phyloP scores from a whole-genome alignment of 2,113 vertebrate species.

The Pipa parva region DNA sequence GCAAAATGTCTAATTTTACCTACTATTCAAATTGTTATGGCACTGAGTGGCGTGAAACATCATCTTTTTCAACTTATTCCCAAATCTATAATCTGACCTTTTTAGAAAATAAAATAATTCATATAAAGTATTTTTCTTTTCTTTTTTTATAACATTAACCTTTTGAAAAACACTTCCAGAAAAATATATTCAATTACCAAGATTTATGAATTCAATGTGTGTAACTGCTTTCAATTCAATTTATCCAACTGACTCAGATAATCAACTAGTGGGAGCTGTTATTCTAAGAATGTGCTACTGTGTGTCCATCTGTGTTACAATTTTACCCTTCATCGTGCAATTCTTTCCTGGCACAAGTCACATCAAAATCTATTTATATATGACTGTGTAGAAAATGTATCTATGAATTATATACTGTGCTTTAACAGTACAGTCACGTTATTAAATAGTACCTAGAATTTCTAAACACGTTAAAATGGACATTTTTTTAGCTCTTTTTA shows the following conservation, averaged over 20 bases:
- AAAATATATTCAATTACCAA: slow-evolving; percentile 19
- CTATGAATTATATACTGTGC: too few species aligned
- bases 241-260: background rate
- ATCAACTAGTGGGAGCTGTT: background rate
- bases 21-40: slow-evolving; percentile 11
- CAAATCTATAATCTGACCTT: slow-evolving; percentile 35
- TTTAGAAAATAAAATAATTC: slow-evolving; percentile 34
- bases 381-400: too few species aligned
- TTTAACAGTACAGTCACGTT: too few species aligned
- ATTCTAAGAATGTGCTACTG: too few species aligned
- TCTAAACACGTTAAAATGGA: too few species aligned
- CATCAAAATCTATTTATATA: too few species aligned
- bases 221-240: too few species aligned
- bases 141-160: slow-evolving; percentile 31
- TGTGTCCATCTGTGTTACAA: too few species aligned
- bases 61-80: slow-evolving; percentile 10
- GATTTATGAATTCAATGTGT: background rate
- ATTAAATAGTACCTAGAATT: too few species aligned
- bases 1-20: slow-evolving; percentile 8
- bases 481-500: too few species aligned
- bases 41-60: background rate
- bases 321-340: too few species aligned
- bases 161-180: slow-evolving; percentile 30
- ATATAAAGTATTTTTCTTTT: slow-evolving; percentile 13
- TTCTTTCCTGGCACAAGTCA: too few species aligned